Conservation (phyloP, 92 coral and sea anemone species). For the Micromussa lordhowensis region DNA sequence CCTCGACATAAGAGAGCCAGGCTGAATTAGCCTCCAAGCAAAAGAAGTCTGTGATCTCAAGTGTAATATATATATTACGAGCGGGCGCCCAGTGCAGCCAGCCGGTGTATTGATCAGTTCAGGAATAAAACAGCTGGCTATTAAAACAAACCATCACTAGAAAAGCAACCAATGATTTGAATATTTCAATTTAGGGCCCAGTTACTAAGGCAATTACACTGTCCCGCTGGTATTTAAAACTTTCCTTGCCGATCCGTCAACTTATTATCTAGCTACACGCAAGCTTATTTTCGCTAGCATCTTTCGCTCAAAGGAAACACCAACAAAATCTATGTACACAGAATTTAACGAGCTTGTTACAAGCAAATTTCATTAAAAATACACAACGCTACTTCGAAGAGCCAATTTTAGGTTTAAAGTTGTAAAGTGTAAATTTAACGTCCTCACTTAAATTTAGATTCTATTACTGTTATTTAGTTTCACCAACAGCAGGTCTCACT, state of each 20-base stretch:
- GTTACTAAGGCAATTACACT: slow-evolving; percentile 13
- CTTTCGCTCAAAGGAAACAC: not conserved
- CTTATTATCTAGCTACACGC: not conserved
- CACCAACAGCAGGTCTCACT: not conserved
- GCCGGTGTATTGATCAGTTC: slow-evolving; percentile 10
- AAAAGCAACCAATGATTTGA: slow-evolving; percentile 10
- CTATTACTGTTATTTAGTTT: not conserved
- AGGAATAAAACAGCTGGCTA: slow-evolving; percentile 19
- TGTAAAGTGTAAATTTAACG: not conserved
- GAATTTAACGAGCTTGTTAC: not conserved
- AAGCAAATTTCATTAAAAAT: not conserved
- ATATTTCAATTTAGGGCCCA: slow-evolving; percentile 6
- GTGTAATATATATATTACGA: not conserved
- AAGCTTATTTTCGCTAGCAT: not conserved
- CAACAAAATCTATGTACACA: not conserved
- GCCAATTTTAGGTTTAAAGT: not conserved
- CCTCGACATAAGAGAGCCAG: slow-evolving; percentile 28
- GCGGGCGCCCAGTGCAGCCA: not conserved
- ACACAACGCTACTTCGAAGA: not conserved
- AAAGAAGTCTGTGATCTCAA: not conserved
- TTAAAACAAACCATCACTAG: not conserved
- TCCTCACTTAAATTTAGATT: not conserved
- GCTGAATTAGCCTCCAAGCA: not conserved
- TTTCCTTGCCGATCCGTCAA: not conserved
- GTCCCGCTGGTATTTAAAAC: slow-evolving; percentile 40